A percentile compares a stretch with the other conserved stretches of the same genome.
Evolutionary conservation across 2,797 vertebrate genomes (phyloP).

Genomic region (Remorina albescens): DNA sequence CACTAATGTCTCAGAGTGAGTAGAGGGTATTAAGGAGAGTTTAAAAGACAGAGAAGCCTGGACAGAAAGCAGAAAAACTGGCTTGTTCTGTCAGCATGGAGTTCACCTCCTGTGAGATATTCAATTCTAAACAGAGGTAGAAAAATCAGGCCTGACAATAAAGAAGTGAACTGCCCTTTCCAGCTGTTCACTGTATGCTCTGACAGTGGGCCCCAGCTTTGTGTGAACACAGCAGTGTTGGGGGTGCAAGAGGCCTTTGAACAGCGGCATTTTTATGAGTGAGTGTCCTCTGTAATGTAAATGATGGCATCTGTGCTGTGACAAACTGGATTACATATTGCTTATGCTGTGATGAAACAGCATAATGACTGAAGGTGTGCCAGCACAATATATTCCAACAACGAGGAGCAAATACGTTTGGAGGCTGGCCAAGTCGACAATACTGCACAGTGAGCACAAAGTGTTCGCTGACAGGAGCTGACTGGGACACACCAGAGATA

Average conservation of each 20-base stretch:
- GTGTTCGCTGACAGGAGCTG: constrained; percentile 18
- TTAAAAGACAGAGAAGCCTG: too few species aligned
- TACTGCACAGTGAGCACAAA: constrained; percentile 24
- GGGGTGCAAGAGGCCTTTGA: constrained; percentile 1
- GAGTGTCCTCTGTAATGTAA: constrained; percentile 47
- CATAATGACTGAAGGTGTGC: constrained; percentile 41
- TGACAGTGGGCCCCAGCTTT: constrained; percentile 1
- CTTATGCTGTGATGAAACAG: constrained; percentile 49
- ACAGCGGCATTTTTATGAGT: constrained; percentile 15
- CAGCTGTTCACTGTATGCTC: background rate
- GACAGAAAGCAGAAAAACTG: background rate
- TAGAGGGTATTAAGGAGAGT: background rate
- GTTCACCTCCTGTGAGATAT: background rate
- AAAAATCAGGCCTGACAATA: background rate
- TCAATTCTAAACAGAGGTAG: background rate
- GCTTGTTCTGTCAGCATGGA: background rate
- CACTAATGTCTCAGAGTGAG: background rate
- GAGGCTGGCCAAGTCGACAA: constrained; percentile 48
- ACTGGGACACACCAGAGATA: constrained; percentile 21
- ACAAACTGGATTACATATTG: constrained; percentile 50
- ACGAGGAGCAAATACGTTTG: constrained; percentile 44
- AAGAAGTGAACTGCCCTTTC: background rate
- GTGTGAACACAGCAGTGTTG: background rate
- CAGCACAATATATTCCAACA: constrained; percentile 39
- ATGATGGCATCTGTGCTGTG: constrained; percentile 44